A percentile compares a stretch with the other conserved stretches of the same genome.
Conservation (phyloP, 1,140 invertebrate genomes). For the Bilobella aurantiaca region DNA sequence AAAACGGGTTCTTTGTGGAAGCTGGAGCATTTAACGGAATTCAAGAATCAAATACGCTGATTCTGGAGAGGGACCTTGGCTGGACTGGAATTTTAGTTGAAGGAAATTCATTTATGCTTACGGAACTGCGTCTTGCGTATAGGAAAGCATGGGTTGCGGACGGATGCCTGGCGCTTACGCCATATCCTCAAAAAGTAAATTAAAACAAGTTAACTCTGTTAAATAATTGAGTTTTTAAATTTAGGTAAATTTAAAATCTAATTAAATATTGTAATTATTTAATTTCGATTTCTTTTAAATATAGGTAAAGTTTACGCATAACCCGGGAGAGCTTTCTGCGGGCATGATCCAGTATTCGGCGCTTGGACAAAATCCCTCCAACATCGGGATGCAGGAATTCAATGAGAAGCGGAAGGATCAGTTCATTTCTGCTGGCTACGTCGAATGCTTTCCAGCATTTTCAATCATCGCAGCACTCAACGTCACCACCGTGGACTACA, state of each 20-base stretch:
- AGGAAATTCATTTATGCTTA: constrained; percentile 36
- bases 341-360: not conserved
- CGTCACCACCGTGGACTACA: constrained; percentile 56
- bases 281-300: not conserved
- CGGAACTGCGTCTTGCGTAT: constrained; percentile 19
- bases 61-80: constrained; percentile 35
- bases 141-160: constrained; percentile 11
- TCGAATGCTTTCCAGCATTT: constrained; percentile 73
- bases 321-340: not conserved
- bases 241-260: too few relatives aligned
- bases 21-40: constrained; percentile 40
- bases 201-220: too few relatives aligned
- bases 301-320: not conserved
- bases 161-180: not conserved
- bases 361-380: not conserved
- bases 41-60: constrained; percentile 38
- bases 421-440: constrained; percentile 31
- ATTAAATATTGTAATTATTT: too few relatives aligned
- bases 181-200: constrained; percentile 4
- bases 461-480: constrained; percentile 66
- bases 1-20: constrained; percentile 40
- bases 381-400: not conserved
- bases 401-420: not conserved
- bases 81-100: constrained; percentile 46
- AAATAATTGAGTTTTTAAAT: too few relatives aligned